phyloP scores from a whole-genome alignment of 2,113 vertebrate species.

The Xiphorhynchus elegans region DNA sequence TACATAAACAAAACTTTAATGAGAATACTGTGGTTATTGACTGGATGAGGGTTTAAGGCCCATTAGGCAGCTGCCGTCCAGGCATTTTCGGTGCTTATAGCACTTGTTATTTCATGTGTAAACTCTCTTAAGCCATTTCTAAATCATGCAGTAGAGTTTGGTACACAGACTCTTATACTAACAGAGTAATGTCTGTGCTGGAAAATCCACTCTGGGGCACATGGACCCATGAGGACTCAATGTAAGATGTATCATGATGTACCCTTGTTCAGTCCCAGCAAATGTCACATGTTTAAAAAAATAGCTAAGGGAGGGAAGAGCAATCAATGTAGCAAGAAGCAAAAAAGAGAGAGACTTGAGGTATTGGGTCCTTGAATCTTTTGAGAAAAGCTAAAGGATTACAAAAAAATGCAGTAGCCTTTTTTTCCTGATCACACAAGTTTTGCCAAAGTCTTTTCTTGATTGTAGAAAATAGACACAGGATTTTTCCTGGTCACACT shows the following conservation, averaged over 20 bases:
- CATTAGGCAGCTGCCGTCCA: conserved; percentile 16
- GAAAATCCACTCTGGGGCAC: background rate
- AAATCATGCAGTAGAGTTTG: conserved; percentile 13
- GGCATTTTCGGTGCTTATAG: background rate
- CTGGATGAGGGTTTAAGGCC: background rate
- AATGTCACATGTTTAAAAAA: background rate
- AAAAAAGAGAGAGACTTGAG: background rate
- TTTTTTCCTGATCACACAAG: background rate
- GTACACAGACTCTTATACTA: background rate
- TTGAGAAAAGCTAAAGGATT: background rate
- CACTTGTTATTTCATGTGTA: conserved; percentile 14
- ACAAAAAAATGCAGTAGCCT: background rate
- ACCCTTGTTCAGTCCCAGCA: background rate
- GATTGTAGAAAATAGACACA: background rate
- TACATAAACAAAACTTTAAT: conserved; percentile 24
- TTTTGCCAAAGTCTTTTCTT: background rate
- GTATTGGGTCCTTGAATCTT: background rate
- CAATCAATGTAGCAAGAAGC: background rate
- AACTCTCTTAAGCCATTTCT: conserved; percentile 31
- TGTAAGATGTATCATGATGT: background rate
- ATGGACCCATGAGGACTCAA: background rate
- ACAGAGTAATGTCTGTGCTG: background rate
- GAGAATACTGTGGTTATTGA: conserved; percentile 20
- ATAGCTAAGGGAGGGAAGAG: background rate
- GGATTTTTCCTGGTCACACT: background rate